Percentiles rank a stretch among this genome's conserved stretches.
These are phyloP conservation scores for Cheilosia soror DNA, from an alignment of 2,888 invertebrate genomes.

Conservation along the genomic window DNA sequence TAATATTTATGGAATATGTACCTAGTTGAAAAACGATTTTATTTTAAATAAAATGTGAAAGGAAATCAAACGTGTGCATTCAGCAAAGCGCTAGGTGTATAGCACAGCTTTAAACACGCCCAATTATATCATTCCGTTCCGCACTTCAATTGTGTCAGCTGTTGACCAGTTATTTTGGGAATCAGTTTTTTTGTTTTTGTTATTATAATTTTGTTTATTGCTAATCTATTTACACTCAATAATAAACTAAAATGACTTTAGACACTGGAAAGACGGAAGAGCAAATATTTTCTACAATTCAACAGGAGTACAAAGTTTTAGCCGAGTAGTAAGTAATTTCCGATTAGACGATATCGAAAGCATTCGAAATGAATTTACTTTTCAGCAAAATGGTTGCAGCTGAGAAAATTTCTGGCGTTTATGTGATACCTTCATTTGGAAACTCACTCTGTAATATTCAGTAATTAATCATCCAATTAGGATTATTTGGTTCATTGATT, in stretches of 20 bases:
- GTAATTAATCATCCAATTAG: background rate
- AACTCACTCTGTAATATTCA: constrained; percentile 90
- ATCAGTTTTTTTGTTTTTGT: constrained; percentile 22
- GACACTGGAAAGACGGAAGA: constrained; percentile 83
- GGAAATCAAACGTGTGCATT: too few species aligned
- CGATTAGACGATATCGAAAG: background rate
- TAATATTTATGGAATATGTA: too few species aligned
- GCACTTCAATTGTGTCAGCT: background rate
- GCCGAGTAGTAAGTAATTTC: constrained; percentile 93
- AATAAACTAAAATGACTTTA: constrained; percentile 79
- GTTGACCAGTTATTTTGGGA: background rate
- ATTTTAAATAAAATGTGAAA: too few species aligned
- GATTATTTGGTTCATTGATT: background rate
- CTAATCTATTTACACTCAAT: background rate
- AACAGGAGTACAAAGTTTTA: constrained; percentile 95
- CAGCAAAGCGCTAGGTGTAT: too few species aligned
- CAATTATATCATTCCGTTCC: background rate
- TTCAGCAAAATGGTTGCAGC: constrained; percentile 92
- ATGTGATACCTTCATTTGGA: constrained; percentile 95
- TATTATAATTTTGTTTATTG: constrained; percentile 21
- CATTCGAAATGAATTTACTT: background rate
- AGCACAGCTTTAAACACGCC: too few species aligned
- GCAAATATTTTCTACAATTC: constrained; percentile 89
- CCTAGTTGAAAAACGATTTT: too few species aligned
- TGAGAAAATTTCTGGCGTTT: constrained; percentile 94